Evolutionary conservation across 2,797 vertebrate species (phyloP), one percentile per base, ranked within the genome.

Genomic region (Pteronotus mesoamericanus): DNA sequence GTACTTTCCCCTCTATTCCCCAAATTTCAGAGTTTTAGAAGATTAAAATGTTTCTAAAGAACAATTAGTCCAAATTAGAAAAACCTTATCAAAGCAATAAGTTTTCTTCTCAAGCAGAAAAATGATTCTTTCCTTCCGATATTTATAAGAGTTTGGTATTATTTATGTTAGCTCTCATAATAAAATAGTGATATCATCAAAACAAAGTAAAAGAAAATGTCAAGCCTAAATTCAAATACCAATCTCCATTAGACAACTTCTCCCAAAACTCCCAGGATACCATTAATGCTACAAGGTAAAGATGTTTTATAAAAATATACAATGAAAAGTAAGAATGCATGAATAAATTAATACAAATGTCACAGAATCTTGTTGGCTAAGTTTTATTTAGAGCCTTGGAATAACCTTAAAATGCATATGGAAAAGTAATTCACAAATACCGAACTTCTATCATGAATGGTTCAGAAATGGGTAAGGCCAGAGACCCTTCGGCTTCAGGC

Each of bases 291-390:
- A 72, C 22, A 77, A 90, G 59, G 68, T 93, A 93, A 88, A 91
- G 75, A 89, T 24, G 39, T 87, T 95, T 95, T 87, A 92, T 61
- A 80, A 82, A 83, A 88, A 86, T 72, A 32, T 55, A 80, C 94
- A 80, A 51, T 90, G 82, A 86, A 88, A 94, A 80, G 7, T 68
- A 79, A 77, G 77, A 83, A 68, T 86, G 75, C 16, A 80, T 83
- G 51, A 93, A 80, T 74, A 95, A 89, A 89, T 86, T 91, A 94
- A 89, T 44, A 51, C 21, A 89, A 96, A 95, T 75, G 80, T 95
- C 91, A 95, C 71, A 75, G 48, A 87, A 89, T 82, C 68, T 61
- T 72, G 91, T 42, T n/a, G n/a, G n/a, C n/a, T 82, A 89, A 42
- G 18, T 75, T 55, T 94, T 80, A 80, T 74, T 86, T 59, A 80